These are phyloP conservation scores for Mesochorus sp. DNA, from an alignment of 2,888 invertebrate genomes.

Conservation along the genomic window DNA sequence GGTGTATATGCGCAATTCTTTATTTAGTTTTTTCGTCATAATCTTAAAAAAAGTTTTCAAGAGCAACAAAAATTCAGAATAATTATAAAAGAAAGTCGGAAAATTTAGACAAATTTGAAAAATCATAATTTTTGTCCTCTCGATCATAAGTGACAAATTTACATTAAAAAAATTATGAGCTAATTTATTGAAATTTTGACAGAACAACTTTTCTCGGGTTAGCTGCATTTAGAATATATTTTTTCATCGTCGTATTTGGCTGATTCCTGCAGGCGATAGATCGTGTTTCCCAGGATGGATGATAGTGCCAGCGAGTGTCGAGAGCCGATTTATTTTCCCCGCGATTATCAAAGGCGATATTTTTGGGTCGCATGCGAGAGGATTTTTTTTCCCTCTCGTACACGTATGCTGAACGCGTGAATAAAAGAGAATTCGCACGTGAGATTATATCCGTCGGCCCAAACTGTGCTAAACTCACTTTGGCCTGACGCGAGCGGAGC, in stretches of 20 bases:
- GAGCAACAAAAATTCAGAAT: too few species aligned
- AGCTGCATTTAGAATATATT: not conserved
- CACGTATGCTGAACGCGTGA: not conserved
- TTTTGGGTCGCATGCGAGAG: constrained; percentile 12
- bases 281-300: not conserved
- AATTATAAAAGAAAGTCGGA: too few species aligned
- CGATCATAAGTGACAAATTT: too few species aligned
- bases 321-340: constrained; percentile 45
- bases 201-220: not conserved
- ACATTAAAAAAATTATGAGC: too few species aligned
- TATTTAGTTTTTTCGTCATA: too few species aligned
- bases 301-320: constrained; percentile 9
- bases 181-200: too few species aligned
- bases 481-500: not conserved
- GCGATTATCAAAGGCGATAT: constrained; percentile 34
- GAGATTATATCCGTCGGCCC: constrained; percentile 34
- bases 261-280: constrained; percentile 1
- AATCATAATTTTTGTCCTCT: too few species aligned
- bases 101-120: too few species aligned
- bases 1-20: too few species aligned
- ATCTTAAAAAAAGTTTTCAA: too few species aligned
- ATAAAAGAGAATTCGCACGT: constrained; percentile 44
- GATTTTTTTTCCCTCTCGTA: not conserved
- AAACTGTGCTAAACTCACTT: constrained; percentile 42
- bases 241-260: constrained; percentile 5